Evolutionary conservation across 2,888 invertebrate species (phyloP).

Genomic region (Prosopocoilus inquinatus): DNA sequence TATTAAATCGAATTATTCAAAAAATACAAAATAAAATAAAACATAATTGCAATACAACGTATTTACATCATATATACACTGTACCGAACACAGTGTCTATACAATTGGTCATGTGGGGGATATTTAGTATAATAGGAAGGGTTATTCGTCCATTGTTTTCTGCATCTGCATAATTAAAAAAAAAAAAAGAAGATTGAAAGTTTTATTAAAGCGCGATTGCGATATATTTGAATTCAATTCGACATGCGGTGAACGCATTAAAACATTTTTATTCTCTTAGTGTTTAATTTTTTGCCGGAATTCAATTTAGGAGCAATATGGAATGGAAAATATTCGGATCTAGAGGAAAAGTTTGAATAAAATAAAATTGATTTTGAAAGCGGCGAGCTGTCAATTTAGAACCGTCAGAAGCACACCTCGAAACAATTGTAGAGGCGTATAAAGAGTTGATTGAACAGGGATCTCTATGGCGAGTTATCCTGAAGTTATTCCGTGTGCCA

Average conservation of each 20-base stretch:
- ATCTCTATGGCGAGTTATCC: slow-evolving; percentile 1
- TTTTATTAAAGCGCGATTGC: no score
- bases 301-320: slow-evolving; percentile 1
- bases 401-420: slow-evolving; percentile 5
- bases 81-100: no score
- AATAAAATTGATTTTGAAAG: slow-evolving; percentile 4
- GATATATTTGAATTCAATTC: no score
- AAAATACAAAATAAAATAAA: no score
- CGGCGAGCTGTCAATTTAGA: slow-evolving; percentile 4
- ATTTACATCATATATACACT: no score
- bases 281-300: background rate
- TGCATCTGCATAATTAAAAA: no score
- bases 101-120: no score
- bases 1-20: no score
- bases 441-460: slow-evolving; percentile 3
- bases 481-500: slow-evolving; percentile 2
- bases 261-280: background rate
- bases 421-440: slow-evolving; percentile 3
- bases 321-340: background rate
- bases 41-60: no score
- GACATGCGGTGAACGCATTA: background rate
- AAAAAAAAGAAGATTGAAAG: no score
- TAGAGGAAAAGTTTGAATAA: slow-evolving; percentile 3
- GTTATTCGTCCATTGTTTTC: no score
- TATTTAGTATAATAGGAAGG: no score